Percentiles rank a stretch among this genome's conserved stretches.
phyloP scores from a whole-genome alignment of 2,888 invertebrate genomes.

The Oscheius sp. region DNA sequence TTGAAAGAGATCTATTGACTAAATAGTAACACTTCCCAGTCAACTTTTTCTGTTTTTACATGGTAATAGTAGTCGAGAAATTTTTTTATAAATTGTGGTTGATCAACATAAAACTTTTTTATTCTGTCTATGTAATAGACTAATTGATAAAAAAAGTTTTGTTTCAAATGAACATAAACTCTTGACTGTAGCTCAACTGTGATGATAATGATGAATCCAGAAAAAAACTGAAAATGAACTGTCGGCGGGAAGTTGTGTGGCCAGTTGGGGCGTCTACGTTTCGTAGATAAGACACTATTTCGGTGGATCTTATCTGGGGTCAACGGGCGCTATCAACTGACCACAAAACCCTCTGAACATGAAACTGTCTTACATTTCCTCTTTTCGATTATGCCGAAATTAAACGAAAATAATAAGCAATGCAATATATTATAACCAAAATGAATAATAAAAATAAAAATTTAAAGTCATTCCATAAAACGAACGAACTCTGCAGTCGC shows the following conservation, averaged over 20 bases:
- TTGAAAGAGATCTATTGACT: not conserved
- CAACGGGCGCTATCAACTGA: constrained; percentile 5
- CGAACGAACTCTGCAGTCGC: no score
- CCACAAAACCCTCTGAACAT: not conserved
- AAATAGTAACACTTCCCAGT: no score
- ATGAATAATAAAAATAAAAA: no score
- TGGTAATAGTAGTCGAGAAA: not conserved
- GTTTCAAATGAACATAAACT: not conserved
- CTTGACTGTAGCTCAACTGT: not conserved
- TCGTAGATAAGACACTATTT: constrained; percentile 13
- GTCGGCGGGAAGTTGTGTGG: constrained; percentile 1
- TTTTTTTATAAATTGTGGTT: no score
- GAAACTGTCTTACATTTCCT: no score
- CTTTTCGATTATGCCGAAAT: no score
- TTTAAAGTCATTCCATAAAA: no score
- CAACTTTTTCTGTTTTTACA: no score
- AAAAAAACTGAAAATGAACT: constrained; percentile 4
- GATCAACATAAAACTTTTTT: no score
- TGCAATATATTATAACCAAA: no score
- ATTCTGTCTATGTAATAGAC: no score
- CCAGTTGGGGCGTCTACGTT: constrained; percentile 10
- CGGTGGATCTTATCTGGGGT: constrained; percentile 21
- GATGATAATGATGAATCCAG: not conserved
- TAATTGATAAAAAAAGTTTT: not conserved
- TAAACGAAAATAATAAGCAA: no score